phyloP scores from a whole-genome alignment of 1,140 invertebrate genomes.

The Ceratosolen solmsi region DNA sequence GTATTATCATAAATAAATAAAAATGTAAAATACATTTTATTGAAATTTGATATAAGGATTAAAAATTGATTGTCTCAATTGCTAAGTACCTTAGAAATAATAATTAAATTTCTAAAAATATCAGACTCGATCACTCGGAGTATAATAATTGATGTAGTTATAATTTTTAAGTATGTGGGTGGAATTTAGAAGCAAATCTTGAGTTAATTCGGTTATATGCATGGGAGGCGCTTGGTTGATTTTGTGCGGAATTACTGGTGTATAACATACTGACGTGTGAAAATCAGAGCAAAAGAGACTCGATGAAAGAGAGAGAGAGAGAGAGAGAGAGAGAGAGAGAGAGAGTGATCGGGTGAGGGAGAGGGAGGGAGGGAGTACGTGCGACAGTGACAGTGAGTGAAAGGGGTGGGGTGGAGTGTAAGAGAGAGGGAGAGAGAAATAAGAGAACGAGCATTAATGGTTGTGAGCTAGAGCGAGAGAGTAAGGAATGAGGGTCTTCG shows the following conservation, averaged over 20 bases:
- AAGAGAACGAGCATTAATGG: background rate
- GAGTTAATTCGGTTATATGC: background rate
- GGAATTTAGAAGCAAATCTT: background rate
- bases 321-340: background rate
- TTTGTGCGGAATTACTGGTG: constrained; percentile 3
- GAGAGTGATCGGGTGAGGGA: background rate
- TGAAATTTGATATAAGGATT: too few species aligned
- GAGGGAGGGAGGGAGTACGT: background rate
- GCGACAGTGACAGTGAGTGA: background rate
- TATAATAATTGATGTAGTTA: background rate
- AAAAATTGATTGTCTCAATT: too few species aligned
- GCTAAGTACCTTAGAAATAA: too few species aligned
- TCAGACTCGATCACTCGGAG: too few species aligned
- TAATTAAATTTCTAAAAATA: too few species aligned
- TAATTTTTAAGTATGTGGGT: background rate
- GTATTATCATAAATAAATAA: too few species aligned
- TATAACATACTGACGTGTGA: background rate
- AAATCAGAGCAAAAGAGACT: background rate
- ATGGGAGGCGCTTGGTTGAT: background rate
- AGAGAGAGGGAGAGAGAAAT: background rate
- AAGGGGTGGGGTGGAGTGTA: constrained; percentile 1
- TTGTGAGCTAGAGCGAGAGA: background rate
- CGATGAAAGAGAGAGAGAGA: background rate
- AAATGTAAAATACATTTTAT: too few species aligned
- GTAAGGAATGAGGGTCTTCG: background rate